Percentiles rank a stretch among this genome's conserved stretches.
Conservation (phyloP, 2,888 invertebrate genomes). For the Cryptus viduatorius region DNA sequence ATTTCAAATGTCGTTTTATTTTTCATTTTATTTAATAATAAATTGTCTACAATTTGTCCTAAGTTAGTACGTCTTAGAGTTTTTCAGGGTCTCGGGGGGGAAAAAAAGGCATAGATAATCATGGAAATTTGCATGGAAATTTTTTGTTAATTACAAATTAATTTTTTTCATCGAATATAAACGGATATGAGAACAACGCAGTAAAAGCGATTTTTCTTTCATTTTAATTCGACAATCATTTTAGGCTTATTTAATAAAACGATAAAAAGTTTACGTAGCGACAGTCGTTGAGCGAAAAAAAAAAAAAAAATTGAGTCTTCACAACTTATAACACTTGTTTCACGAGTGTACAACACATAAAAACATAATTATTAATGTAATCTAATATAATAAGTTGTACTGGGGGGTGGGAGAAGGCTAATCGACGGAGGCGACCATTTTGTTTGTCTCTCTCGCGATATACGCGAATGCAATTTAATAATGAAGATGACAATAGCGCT, state of each 20-base stretch:
- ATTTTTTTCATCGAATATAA: slow-evolving; percentile 11
- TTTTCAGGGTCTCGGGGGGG: slow-evolving; percentile 36
- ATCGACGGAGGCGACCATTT: slow-evolving; percentile 58
- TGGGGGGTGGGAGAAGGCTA: slow-evolving; percentile 58
- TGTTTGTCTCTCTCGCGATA: slow-evolving; percentile 41
- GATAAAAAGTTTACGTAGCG: slow-evolving; percentile 5
- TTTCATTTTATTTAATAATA: slow-evolving; percentile 84
- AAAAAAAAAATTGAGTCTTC: slow-evolving; percentile 4
- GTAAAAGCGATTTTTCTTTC: slow-evolving; percentile 1
- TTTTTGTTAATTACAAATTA: slow-evolving; percentile 27
- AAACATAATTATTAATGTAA: slow-evolving; percentile 51
- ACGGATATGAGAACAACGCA: slow-evolving; percentile 29
- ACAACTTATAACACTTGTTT: slow-evolving; percentile 48
- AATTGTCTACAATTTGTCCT: slow-evolving; percentile 85
- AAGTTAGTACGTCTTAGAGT: slow-evolving; percentile 83
- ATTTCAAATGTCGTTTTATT: slow-evolving; percentile 83
- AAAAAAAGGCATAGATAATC: slow-evolving; percentile 49
- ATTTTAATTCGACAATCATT: neutral
- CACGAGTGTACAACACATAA: slow-evolving; percentile 44
- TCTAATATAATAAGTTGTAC: slow-evolving; percentile 65
- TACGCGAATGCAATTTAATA: slow-evolving; percentile 44
- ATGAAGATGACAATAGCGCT: neutral
- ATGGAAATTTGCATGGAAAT: slow-evolving; percentile 39
- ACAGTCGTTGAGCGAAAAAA: neutral
- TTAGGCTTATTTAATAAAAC: slow-evolving; percentile 11